Base-by-base conservation (phyloP, 1,140 invertebrate genomes). In the Chrysomallon squamiferum region DNA sequence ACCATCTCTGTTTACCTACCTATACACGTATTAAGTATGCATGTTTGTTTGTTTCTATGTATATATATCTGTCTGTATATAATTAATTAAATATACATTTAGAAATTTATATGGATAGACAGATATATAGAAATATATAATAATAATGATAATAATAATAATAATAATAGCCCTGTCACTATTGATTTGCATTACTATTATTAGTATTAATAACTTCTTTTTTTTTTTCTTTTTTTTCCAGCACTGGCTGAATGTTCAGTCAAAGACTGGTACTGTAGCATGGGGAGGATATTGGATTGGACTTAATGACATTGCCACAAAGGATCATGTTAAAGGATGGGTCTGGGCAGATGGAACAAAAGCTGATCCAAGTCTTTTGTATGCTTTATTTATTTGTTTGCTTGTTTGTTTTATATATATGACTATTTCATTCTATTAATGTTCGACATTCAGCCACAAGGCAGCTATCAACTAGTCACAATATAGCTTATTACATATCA, bases 271-370 rank as follows among this genome's bases (percentile, higher is more conserved):
- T 11, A 54, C 9, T 15, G 29, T 54, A 22, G 22, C 50, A 0
- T 54, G 29, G 22, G 50, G 50, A 15, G 50, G 50, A 15, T 70
- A 71, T 35, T 73, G 71, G 71, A 50, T 60, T 33, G 71, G 71
- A 9, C 54, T 73, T 7, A 67, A 57, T 18, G 69, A 63, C 22
- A 61, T 68, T 20, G 33, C 35, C 0, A 47, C 3, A 11, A 54
- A 27, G 50, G 50, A 54, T 13, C 50, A 54, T 15, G 62, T 64
- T 6, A 54, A 56, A 1, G 64, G 13, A 1, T 71, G 62, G 65
- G 56, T 61, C 30, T 73, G 71, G 71, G 43, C 62, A 20, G 62
- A 47, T n/a, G 67, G 62, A 11, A 52, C 58, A 2, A 30, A 60
- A n/a, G 64, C 65, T 9, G 57, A 69, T 41, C 58, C 65, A 29